phyloP scores from a whole-genome alignment of 1,140 invertebrate species.

The Trichoplusia ni region DNA sequence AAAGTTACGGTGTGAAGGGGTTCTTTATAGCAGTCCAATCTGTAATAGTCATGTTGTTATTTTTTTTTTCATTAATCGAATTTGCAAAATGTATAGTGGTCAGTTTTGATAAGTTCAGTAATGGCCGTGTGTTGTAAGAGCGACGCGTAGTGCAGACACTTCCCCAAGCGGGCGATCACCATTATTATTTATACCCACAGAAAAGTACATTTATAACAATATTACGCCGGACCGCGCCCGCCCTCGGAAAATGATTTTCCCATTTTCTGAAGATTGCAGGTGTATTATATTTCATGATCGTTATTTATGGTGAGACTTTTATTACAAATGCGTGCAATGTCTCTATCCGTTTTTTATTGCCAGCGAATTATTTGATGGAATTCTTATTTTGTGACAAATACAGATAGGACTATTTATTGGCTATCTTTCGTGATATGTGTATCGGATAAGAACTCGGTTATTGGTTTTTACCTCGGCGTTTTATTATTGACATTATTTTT shows the following conservation, averaged over 20 bases:
- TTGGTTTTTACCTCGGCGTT: constrained; percentile 33
- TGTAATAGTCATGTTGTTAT: no score
- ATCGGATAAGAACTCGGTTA: constrained; percentile 34
- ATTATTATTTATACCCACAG: constrained; percentile 78
- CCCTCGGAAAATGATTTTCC: constrained; percentile 80
- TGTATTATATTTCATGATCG: constrained; percentile 81
- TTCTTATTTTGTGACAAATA: constrained; percentile 65
- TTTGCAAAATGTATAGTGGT: no score
- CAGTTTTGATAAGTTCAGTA: constrained; percentile 12
- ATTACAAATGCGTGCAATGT: constrained; percentile 80
- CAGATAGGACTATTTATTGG: constrained; percentile 50
- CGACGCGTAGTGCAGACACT: constrained; percentile 3
- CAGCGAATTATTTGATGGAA: constrained; percentile 73
- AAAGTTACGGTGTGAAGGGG: not conserved
- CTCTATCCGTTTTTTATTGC: constrained; percentile 79
- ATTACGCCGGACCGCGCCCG: constrained; percentile 77
- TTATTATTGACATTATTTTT: constrained; percentile 33
- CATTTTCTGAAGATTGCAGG: constrained; percentile 80
- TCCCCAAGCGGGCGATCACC: constrained; percentile 50
- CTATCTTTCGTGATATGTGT: constrained; percentile 45
- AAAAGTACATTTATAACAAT: constrained; percentile 81
- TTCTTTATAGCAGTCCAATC: no score
- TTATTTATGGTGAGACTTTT: constrained; percentile 81
- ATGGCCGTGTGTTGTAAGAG: not conserved
- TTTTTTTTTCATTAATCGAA: no score